Conservation (phyloP, 2,113 vertebrate genomes). For the Octodon degus region DNA sequence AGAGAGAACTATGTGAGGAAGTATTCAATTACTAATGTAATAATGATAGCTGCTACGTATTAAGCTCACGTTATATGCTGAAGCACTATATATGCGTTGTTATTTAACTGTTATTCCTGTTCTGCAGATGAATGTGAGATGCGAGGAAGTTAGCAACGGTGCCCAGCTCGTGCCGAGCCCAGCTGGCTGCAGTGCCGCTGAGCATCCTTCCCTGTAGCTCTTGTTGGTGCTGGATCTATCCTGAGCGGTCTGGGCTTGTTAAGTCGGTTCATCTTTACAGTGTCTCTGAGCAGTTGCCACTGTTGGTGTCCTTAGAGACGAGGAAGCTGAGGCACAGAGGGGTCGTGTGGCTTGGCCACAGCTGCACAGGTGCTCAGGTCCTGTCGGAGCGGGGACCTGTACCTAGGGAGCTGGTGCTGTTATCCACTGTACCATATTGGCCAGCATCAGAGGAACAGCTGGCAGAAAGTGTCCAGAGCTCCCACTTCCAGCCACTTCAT, state of each 20-base stretch:
- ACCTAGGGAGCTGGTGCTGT: background rate
- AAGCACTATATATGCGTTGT: fast-evolving
- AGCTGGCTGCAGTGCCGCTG: fast-evolving
- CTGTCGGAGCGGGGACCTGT: background rate
- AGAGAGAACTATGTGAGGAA: background rate
- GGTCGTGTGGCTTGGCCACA: background rate
- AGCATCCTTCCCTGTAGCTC: fast-evolving
- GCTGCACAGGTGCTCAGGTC: background rate
- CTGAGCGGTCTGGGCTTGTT: background rate
- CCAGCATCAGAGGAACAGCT: fast-evolving
- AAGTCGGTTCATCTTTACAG: background rate
- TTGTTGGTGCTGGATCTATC: background rate
- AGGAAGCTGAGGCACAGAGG: background rate
- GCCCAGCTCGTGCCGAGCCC: background rate
- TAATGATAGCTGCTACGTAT: fast-evolving
- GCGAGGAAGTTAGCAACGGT: background rate
- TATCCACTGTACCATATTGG: fast-evolving
- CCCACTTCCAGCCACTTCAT: fast-evolving
- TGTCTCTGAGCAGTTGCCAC: fast-evolving
- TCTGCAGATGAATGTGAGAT: background rate
- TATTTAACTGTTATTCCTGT: background rate
- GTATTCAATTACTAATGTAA: background rate
- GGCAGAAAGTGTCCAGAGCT: no score
- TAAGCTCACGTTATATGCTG: fast-evolving
- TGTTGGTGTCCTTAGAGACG: background rate